A percentile compares a stretch with the other conserved stretches of the same genome.
These are phyloP conservation scores for Rhombomys opimus DNA, from an alignment of 2,113 vertebrate species.

Conservation along the genomic window DNA sequence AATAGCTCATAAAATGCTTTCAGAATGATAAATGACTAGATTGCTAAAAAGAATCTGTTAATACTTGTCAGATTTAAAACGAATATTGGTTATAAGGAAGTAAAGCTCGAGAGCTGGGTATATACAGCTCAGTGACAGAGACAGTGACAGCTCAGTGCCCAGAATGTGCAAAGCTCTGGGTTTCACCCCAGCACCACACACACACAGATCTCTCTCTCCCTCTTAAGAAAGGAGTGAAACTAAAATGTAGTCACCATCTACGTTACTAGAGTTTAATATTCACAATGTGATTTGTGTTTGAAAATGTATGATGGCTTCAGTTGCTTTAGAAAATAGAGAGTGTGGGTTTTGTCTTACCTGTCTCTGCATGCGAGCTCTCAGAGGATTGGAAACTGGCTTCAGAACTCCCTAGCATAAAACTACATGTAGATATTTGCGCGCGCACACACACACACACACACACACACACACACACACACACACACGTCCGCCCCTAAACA, in stretches of 20 bases:
- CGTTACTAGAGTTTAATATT: not conserved
- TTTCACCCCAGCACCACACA: not conserved
- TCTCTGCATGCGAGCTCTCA: not conserved
- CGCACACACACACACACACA: no score
- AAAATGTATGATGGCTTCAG: not conserved
- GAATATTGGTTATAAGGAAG: not conserved
- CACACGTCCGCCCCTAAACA: not conserved
- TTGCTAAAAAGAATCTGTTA: not conserved
- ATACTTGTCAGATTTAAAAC: not conserved
- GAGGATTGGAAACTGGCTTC: not conserved
- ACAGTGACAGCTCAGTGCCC: no score
- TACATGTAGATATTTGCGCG: not conserved
- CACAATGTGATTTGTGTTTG: not conserved
- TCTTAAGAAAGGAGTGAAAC: not conserved
- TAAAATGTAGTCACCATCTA: not conserved
- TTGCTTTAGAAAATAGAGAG: not conserved
- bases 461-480: not conserved
- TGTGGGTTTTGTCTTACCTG: not conserved
- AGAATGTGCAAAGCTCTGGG: not conserved
- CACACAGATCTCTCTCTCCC: not conserved
- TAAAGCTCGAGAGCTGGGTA: not conserved
- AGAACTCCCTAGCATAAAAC: not conserved
- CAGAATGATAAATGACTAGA: not conserved
- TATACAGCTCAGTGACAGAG: not conserved
- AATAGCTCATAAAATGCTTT: not conserved